Percentiles rank a stretch among this genome's conserved stretches.
phyloP scores from a whole-genome alignment of 2,888 invertebrate species.

The Matsumyia berberina region DNA sequence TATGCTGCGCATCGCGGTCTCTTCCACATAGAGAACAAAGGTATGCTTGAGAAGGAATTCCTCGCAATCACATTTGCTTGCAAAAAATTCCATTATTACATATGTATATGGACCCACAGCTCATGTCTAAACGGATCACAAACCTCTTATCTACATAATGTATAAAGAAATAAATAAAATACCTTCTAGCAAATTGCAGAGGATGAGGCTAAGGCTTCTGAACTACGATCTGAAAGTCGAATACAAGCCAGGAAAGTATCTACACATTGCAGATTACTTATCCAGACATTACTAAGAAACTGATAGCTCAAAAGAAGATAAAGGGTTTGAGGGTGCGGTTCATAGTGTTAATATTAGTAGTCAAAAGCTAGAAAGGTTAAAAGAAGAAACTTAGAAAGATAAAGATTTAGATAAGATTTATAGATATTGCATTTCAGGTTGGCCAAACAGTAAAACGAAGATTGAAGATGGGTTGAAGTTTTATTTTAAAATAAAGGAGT shows the following conservation, averaged over 20 bases:
- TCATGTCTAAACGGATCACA: constrained; percentile 29
- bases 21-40: no score
- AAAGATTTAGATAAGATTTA: neutral
- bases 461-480: constrained; percentile 17
- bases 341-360: constrained; percentile 40
- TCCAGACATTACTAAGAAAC: neutral
- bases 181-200: constrained; percentile 52
- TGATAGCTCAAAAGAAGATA: neutral
- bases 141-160: constrained; percentile 57
- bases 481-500: no score
- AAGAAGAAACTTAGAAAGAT: neutral
- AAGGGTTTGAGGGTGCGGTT: neutral
- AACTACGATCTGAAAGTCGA: constrained; percentile 74
- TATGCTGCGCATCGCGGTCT: no score
- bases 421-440: constrained; percentile 35
- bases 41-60: no score
- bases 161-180: constrained; percentile 71
- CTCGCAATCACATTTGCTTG: no score
- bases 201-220: constrained; percentile 76
- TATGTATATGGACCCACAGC: constrained; percentile 1
- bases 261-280: constrained; percentile 43
- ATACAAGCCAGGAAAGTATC: constrained; percentile 72
- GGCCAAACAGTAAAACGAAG: constrained; percentile 51
- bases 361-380: neutral
- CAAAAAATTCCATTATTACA: no score